Percentiles rank a stretch among this genome's conserved stretches.
These are phyloP conservation scores for Pemphigus obesinymphae DNA, from an alignment of 1,140 invertebrate species.

Conservation along the genomic window DNA sequence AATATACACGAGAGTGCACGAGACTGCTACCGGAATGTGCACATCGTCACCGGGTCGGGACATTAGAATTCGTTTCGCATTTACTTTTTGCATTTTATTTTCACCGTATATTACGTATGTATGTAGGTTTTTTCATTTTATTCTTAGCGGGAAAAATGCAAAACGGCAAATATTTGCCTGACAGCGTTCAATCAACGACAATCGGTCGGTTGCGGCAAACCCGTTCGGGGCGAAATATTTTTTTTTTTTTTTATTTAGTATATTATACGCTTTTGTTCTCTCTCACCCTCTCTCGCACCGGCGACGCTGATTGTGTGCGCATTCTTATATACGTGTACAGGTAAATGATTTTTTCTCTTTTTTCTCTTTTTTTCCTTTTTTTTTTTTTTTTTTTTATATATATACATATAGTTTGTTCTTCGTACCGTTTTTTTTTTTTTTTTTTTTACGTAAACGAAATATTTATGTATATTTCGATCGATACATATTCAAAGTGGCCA, in stretches of 20 bases:
- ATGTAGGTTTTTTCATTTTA: background rate
- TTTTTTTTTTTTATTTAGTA: too few relatives aligned
- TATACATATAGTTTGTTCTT: background rate
- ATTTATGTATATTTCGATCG: slow-evolving; percentile 27
- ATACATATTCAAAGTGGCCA: slow-evolving; percentile 24
- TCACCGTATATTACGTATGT: background rate
- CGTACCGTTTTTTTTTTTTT: background rate
- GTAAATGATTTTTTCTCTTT: too few relatives aligned
- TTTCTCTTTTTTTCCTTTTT: background rate
- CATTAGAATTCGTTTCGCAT: slow-evolving; percentile 22
- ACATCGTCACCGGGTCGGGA: background rate
- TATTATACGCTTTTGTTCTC: background rate
- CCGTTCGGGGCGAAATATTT: slow-evolving; percentile 33
- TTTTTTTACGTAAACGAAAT: background rate
- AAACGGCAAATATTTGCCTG: slow-evolving; percentile 34
- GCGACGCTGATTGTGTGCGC: background rate
- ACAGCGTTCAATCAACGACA: slow-evolving; percentile 34
- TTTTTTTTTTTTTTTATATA: background rate
- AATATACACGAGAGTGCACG: background rate
- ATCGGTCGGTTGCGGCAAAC: background rate
- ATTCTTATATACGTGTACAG: background rate
- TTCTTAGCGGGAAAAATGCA: slow-evolving; percentile 22
- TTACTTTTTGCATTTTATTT: slow-evolving; percentile 1
- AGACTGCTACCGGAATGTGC: background rate
- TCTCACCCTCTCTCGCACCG: background rate